A percentile compares a stretch with the other conserved stretches of the same genome.
Conservation (phyloP, 2,888 invertebrate genomes). For the Chironomus tentans region DNA sequence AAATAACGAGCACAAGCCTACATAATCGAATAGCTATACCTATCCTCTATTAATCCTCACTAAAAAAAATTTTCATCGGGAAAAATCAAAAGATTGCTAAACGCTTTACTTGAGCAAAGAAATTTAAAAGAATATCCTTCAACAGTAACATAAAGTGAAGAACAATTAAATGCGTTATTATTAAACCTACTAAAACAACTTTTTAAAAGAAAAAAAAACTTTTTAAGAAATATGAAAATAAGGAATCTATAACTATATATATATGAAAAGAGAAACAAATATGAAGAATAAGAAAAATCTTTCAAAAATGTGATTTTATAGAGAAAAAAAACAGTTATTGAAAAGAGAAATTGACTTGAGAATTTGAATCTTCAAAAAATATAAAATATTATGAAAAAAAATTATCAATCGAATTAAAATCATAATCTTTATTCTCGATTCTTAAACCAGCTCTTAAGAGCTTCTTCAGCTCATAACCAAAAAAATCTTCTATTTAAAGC, state of each 20-base stretch:
- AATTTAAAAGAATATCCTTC: too few relatives aligned
- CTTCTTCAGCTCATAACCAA: background rate
- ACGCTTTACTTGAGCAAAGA: too few relatives aligned
- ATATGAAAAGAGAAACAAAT: background rate
- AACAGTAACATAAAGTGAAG: too few relatives aligned
- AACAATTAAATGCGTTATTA: background rate
- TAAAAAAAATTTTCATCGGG: too few relatives aligned
- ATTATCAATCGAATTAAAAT: background rate
- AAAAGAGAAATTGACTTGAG: background rate
- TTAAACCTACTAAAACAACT: background rate
- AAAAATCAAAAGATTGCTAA: too few relatives aligned
- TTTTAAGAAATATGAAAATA: background rate
- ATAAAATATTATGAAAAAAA: background rate
- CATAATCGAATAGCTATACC: too few relatives aligned
- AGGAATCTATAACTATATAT: background rate
- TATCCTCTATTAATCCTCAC: too few relatives aligned
- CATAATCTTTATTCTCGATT: constrained; percentile 5
- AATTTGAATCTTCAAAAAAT: background rate
- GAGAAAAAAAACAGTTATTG: too few relatives aligned
- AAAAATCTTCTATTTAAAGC: background rate
- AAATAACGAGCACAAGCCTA: too few relatives aligned
- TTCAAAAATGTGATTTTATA: background rate
- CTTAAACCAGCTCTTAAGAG: background rate
- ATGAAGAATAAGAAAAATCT: background rate
- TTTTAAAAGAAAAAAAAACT: background rate